Percentiles rank a stretch among this genome's conserved stretches.
phyloP scores from a whole-genome alignment of 2,113 vertebrate genomes.

The Hyla sarda region DNA sequence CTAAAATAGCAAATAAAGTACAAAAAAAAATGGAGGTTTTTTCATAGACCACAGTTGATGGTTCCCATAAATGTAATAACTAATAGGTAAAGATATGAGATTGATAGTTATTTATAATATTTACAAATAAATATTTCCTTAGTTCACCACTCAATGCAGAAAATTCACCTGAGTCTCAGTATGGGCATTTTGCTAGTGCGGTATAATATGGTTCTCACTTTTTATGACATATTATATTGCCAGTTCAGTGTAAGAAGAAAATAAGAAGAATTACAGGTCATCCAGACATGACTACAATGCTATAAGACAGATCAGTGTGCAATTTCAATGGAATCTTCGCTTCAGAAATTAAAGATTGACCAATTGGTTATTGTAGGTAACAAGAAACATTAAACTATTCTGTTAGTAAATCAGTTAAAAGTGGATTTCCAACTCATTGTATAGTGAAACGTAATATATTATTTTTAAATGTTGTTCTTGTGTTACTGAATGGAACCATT shows the following conservation, averaged over 20 bases:
- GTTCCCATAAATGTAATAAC: background rate
- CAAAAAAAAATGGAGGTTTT: slow-evolving; percentile 8
- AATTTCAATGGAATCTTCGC: background rate
- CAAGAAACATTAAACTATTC: background rate
- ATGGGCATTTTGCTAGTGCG: slow-evolving; percentile 62
- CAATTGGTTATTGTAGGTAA: background rate
- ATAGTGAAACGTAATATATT: background rate
- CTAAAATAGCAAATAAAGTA: background rate
- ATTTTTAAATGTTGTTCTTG: no score
- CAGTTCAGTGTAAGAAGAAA: slow-evolving; percentile 16
- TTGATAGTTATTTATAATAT: slow-evolving; percentile 66
- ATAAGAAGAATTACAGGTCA: background rate
- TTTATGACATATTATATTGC: background rate
- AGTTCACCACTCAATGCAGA: slow-evolving; percentile 67
- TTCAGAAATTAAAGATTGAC: background rate
- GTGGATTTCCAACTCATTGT: no score
- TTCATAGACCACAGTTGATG: background rate
- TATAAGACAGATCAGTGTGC: background rate
- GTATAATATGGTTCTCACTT: background rate
- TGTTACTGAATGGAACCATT: no score
- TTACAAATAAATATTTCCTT: slow-evolving; percentile 77
- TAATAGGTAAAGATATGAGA: slow-evolving; percentile 14
- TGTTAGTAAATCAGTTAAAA: background rate
- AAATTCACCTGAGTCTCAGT: slow-evolving; percentile 79
- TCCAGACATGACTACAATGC: background rate